Conservation (phyloP, 1,140 invertebrate species). For the Pararge aegeria region DNA sequence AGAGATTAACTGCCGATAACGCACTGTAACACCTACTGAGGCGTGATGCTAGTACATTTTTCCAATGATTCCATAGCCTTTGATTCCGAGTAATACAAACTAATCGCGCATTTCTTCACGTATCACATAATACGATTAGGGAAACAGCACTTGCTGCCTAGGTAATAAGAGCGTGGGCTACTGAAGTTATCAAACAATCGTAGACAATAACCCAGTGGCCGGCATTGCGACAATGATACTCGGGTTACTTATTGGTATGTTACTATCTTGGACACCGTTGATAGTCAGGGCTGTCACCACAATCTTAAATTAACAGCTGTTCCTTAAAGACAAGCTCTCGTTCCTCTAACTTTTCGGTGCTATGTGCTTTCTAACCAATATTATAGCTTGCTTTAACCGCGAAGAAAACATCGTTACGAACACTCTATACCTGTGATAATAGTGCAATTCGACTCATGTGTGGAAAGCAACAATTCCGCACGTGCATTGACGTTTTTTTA, state of each 20-base stretch:
- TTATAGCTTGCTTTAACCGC: no score
- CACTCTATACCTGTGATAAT: no score
- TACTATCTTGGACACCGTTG: conserved; percentile 4
- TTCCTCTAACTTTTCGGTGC: no score
- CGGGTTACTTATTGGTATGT: conserved; percentile 31
- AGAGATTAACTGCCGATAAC: no score
- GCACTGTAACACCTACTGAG: neutral
- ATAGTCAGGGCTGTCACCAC: neutral
- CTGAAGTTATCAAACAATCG: conserved; percentile 37
- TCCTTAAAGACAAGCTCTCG: no score
- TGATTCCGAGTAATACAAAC: neutral
- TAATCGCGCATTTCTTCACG: neutral
- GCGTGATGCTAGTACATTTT: neutral
- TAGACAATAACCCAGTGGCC: conserved; percentile 41
- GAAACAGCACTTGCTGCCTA: neutral
- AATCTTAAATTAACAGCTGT: neutral
- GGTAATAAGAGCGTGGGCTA: neutral
- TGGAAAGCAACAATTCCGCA: no score
- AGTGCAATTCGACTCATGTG: no score
- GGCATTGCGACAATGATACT: conserved; percentile 33
- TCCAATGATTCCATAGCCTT: neutral
- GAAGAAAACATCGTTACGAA: no score
- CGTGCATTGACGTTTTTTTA: no score
- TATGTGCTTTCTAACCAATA: no score
- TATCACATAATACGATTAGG: neutral